Evolutionary conservation across 2,797 vertebrate genomes (phyloP).

Genomic region (Mus minutoides): DNA sequence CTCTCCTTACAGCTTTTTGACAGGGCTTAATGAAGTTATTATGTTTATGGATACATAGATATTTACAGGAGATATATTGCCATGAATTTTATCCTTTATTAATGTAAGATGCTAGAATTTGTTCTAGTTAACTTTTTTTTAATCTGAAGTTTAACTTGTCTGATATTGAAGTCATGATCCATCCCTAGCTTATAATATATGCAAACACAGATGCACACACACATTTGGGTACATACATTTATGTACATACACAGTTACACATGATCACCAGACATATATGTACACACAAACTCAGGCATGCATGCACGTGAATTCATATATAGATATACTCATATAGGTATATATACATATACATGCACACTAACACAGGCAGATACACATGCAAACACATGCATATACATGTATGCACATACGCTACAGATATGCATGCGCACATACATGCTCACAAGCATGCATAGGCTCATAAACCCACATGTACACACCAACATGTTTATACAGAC

Average conservation of each 20-base stretch:
- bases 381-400: background rate
- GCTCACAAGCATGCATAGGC: background rate
- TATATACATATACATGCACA: background rate
- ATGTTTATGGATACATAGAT: background rate
- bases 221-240: background rate
- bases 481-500: background rate
- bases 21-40: background rate
- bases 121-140: slow-evolving; percentile 9
- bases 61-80: background rate
- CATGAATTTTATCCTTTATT: background rate
- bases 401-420: background rate
- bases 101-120: background rate
- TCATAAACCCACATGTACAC: background rate
- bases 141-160: background rate
- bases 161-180: background rate
- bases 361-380: background rate
- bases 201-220: background rate
- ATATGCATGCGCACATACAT: background rate
- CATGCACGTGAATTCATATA: background rate
- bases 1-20: background rate
- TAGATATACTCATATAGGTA: background rate
- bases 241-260: background rate
- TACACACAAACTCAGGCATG: background rate
- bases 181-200: background rate
- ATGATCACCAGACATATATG: background rate